Percentiles rank a stretch among this genome's conserved stretches.
Evolutionary conservation across 2,888 invertebrate genomes (phyloP).

Genomic region (Argyresthia albistria): DNA sequence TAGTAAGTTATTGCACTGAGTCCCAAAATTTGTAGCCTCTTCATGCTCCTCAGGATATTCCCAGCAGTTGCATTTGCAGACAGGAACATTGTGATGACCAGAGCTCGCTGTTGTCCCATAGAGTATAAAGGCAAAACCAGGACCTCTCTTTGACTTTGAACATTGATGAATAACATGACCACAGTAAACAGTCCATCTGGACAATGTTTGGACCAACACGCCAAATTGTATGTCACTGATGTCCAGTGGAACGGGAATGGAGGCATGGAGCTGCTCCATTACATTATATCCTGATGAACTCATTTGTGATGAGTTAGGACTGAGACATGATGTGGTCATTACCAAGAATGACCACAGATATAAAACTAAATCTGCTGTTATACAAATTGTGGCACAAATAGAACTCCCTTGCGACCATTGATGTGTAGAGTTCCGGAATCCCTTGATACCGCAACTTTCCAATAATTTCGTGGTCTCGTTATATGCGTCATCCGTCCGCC

Average conservation of each 20-base stretch:
- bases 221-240: too few species aligned
- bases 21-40: not conserved
- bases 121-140: not conserved
- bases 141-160: too few species aligned
- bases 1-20: not conserved
- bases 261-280: too few species aligned
- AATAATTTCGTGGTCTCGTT: constrained; percentile 8
- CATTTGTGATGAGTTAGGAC: not conserved
- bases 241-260: too few species aligned
- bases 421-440: not conserved
- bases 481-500: constrained; percentile 60
- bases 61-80: not conserved
- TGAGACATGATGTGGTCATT: too few species aligned
- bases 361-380: not conserved
- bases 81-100: not conserved
- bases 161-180: not conserved
- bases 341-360: not conserved
- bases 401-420: not conserved
- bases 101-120: not conserved
- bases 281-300: too few species aligned
- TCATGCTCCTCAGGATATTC: not conserved
- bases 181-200: not conserved
- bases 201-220: too few species aligned
- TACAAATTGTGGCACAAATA: not conserved
- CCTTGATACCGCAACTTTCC: not conserved